Evolutionary conservation across 2,797 vertebrate genomes (phyloP), one percentile per base, ranked within the genome.

Genomic region (Luscinia megarhynchos): DNA sequence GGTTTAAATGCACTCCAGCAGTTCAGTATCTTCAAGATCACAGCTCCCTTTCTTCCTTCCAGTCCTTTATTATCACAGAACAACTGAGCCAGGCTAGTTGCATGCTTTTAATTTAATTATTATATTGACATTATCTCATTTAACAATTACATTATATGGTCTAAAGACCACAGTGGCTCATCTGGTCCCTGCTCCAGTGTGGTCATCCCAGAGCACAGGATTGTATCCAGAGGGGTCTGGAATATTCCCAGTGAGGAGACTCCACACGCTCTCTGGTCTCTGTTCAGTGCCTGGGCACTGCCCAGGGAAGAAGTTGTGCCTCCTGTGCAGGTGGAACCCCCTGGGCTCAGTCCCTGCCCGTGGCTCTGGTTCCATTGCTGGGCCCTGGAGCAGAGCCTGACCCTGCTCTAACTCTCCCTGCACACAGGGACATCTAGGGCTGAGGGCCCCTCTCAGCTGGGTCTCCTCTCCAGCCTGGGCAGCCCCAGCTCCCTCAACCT

Each of bases 151-250:
- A 53, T 23, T 61, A 43, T n/a, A 30, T 12, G 20, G 29, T 32
- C 53, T 66, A 48, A 72, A 75, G 45, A 58, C 10, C 24, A 40
- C 43, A 40, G 29, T 4, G 21, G 12, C 1, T 30, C 34, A 45
- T 3, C 12, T 46, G 24, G 24, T 58, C n/a, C 22, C 38, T 34
- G 10, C n/a, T 20, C 51, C 20, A 40, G 15, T 15, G 26, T 7
- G 10, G 38, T 8, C n/a, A 45, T 12, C 15, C 32, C 43, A 45
- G 36, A 40, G 72, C 51, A 36, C 29, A 70, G 29, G 20, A 29
- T 2, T 83, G 43, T 10, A 2, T 9, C 14, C 29, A 22, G 32
- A 7, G 0, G 4, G 8, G 0, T 76, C 48, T 26, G 70, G 36
- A 45, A 13, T 57, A 63, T 32, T 19, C 3, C 13, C 77, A 69